Evolutionary conservation across 35 echinoderm and acorn worm genomes (phyloP), one percentile per base, ranked within the genome.

Genomic region (Apostichopus parvimensis): DNA sequence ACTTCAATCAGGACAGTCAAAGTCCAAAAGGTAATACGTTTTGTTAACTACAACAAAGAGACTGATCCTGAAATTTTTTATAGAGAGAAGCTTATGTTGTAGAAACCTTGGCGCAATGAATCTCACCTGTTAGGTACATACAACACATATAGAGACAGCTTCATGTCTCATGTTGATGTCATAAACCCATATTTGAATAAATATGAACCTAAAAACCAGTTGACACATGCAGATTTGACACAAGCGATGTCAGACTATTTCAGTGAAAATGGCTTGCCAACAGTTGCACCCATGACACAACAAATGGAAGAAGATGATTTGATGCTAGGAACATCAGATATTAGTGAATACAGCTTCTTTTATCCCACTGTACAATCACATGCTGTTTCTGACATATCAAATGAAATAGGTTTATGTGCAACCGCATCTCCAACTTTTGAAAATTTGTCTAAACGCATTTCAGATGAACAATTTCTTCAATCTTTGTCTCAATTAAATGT

Each of bases 91-190:
- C 70, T 77, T 4, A 13, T 90, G 9, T 20, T 77, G 26, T 77
- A 54, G 54, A 90, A 57, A 55, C 88, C 87, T 22, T 90, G 87
- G 87, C 60, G 66, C 5, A 90, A 90, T 54, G 73, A 90, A 54
- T 73, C 6, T 57, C 71, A 90, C 4, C 17, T 90, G 18, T n/a
- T 90, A 20, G 65, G 73, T 5, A 53, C 60, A 13, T 55, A 54
- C 70, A 26, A 65, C 6, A 90, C 65, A 9, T 90, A 90, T 72
- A 21, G 70, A 56, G 73, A 73, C 15, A 14, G 6, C 15, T 77
- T 90, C 9, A 45, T 18, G 13, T 34, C 34, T 17, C 10, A 10
- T 82, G n/a, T 54, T 14, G 3, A 56, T 7, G 52, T 56, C 3
- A 82, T 82, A 55, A 14, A 56, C 9, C 11, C 9, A 4, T 82